Base-by-base conservation (phyloP, 2,113 vertebrate genomes). In the Potamarius usumacintae region DNA sequence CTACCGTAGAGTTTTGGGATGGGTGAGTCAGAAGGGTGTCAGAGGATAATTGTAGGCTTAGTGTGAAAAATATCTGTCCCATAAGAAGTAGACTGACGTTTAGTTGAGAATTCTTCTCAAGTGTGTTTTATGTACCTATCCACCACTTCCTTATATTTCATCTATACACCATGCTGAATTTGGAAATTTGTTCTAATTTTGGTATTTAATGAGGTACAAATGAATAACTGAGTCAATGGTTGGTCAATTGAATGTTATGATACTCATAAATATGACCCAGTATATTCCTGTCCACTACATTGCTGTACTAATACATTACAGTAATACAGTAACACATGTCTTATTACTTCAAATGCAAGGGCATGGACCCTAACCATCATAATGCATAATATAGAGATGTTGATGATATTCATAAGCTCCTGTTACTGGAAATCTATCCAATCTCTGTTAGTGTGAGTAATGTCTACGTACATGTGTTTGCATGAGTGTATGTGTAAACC, bases 51-150 rank as follows among this genome's bases (percentile, higher is more conserved):
- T 88, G 81, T 86, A 77, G 83, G 48, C 12, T 69, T 86, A 50
- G 83, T 76, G 81, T 86, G 89, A 88, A 67, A 90, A 84, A 86
- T 90, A 84, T 85, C 81, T 84, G 48, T 53, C 18, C 50, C 30
- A 84, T 88, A 88, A 86, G 71, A 88, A 27, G 58, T 27, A 34
- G 34, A 77, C 84, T 90, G 50, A 81, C 82, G 87, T 85, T 77
- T 88, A 84, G 78, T 78, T 85, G 86, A 90, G 86, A 90, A 76
- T 50, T 78, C 58, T 82, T 71, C 87, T 86, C 57, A 72, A 48
- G 82, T 34, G 7, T 76, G 34, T 30, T 22, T 62, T 50, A 79
- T 72, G 63, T 80, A 34, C 34, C 34, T 25, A 65, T 77, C n/a
- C 12, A 52, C 8, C 27, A 6, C 7, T 85, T 27, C 30, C 17